Evolutionary conservation across 35 echinoderm and acorn worm genomes (phyloP), one percentile per base, ranked within the genome.

Genomic region (Acanthaster planci): DNA sequence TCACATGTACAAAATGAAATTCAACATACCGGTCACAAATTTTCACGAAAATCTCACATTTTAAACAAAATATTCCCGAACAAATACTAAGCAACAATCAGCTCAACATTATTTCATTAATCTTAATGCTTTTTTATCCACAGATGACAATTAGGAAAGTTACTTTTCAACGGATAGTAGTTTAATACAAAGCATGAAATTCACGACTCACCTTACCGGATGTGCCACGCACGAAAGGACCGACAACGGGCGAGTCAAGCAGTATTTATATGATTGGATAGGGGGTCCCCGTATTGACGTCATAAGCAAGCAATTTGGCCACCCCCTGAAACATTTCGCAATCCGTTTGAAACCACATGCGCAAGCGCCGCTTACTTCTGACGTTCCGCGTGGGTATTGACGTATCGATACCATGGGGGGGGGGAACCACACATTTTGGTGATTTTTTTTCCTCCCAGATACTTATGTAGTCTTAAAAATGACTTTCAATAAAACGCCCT

Each of bases 291-390:
- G 64, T 72, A 72, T 72, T 72, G 64, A 72, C 64, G 64, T 72
- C 64, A 72, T 72, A 72, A 2, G 14, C 64, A 4, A 12, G n/a
- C 64, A 72, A 72, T 72, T 72, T 4, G 64, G 34, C 64, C 26
- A 72, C 64, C 64, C 64, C 64, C 64, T 26, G 64, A 72, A 72
- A 72, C 64, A 72, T 72, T 72, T 19, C 64, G 64, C 64, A 79
- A 79, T 38, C 42, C 42, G 42, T 47, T 7, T 35, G 60, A 68
- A 27, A 27, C 32, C 60, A 68, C 60, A 6, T 5, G 60, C 7
- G 5, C 18, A 57, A 57, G 12, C 12, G 12, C 55, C 55, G 12
- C 55, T 22, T 57, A 57, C 22, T 57, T 12, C 22, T 52, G 17
- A 7, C 51, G 29, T 21, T 15, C 75, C 3, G 9, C 37, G 29